Conservation (phyloP, 2,888 invertebrate genomes). For the Drosophila phalerata region DNA sequence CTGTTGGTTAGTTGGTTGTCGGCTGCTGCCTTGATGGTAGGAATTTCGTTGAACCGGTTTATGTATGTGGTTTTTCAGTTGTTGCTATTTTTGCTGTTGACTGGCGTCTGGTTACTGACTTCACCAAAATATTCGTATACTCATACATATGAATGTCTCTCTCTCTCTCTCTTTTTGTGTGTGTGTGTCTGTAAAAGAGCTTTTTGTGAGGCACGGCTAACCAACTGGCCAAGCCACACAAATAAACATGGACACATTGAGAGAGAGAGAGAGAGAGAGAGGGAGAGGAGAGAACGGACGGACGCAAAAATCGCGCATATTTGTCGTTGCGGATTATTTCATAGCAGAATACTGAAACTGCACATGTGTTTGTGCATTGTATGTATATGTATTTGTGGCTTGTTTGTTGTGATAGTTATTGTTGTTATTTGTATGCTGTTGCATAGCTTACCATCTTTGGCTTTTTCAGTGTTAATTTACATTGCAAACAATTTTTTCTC, state of each 20-base stretch:
- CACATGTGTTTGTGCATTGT: conserved; percentile 18
- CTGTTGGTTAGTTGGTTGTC: conserved; percentile 48
- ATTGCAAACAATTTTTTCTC: conserved; percentile 63
- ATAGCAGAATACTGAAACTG: conserved; percentile 68
- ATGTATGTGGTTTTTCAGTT: conserved; percentile 73
- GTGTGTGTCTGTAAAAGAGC: conserved; percentile 31
- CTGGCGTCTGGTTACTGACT: conserved; percentile 78
- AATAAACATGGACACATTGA: conserved; percentile 56
- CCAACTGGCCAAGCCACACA: conserved; percentile 74
- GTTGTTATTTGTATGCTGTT: conserved; percentile 29
- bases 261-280: conserved; percentile 7
- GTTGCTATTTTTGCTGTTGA: conserved; percentile 58
- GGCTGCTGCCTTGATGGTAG: conserved; percentile 59
- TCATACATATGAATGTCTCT: conserved; percentile 20
- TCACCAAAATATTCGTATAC: conserved; percentile 59
- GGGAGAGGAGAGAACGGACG: conserved; percentile 3
- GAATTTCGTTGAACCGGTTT: conserved; percentile 80
- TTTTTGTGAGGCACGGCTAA: conserved; percentile 75
- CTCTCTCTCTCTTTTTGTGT: background rate
- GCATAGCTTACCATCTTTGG: conserved; percentile 45
- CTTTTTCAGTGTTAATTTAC: conserved; percentile 70
- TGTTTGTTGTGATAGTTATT: conserved; percentile 32
- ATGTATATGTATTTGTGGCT: conserved; percentile 27
- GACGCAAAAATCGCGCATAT: conserved; percentile 72
- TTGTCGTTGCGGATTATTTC: conserved; percentile 80